Conservation (phyloP, 37 sponge, comb jelly and placozoan species). For the Axinella damicornis region DNA sequence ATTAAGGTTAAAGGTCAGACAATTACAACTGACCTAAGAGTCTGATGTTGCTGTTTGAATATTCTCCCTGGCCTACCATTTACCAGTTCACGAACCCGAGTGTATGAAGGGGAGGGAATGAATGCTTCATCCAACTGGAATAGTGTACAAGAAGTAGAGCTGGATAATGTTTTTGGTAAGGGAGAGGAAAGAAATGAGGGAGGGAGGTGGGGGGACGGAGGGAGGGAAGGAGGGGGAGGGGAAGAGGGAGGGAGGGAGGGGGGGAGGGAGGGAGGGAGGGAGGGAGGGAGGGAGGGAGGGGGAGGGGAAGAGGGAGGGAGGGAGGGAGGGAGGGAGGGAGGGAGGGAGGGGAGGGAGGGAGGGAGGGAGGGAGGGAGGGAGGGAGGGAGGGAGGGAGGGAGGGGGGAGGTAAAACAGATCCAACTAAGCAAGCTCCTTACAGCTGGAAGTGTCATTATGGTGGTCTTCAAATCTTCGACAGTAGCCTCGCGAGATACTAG, state of each 20-base stretch:
- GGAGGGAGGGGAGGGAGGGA: not conserved
- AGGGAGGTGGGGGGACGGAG: too few relatives aligned
- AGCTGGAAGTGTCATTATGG: conserved; percentile 68
- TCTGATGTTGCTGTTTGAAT: conserved; percentile 54
- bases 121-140: conserved; percentile 28
- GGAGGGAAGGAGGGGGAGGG: too few relatives aligned
- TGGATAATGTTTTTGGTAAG: too few relatives aligned
- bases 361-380: not conserved
- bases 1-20: too few relatives aligned
- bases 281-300: too few relatives aligned
- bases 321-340: not conserved
- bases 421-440: too few relatives aligned
- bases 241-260: too few relatives aligned
- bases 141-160: not conserved
- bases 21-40: conserved; percentile 55
- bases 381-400: not conserved
- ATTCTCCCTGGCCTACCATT: conserved; percentile 63
- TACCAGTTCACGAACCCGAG: conserved; percentile 68
- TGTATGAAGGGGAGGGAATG: conserved; percentile 40
- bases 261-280: too few relatives aligned
- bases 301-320: not conserved
- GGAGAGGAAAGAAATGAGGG: too few relatives aligned
- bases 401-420: not conserved
- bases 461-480: conserved; percentile 70
- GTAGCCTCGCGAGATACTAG: conserved; percentile 68